These are phyloP conservation scores for Xiphorhynchus erythropygius DNA, from an alignment of 2,797 vertebrate genomes.

Conservation along the genomic window DNA sequence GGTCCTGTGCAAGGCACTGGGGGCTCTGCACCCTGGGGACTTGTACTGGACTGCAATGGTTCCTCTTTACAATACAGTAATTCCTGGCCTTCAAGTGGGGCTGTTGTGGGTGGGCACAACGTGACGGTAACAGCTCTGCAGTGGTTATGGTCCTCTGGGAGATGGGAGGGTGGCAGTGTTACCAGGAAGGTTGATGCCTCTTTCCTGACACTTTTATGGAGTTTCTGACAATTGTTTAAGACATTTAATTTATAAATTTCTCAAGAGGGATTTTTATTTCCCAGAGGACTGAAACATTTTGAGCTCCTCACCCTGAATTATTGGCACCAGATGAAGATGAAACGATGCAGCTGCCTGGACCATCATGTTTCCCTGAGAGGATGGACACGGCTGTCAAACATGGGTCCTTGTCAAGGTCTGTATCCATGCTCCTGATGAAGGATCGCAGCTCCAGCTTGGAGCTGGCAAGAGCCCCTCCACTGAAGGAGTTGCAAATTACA, in stretches of 20 bases:
- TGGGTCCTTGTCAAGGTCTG: not conserved
- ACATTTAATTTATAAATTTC: not conserved
- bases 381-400: not conserved
- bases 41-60: not conserved
- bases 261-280: conserved; percentile 12
- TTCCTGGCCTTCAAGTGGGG: not conserved
- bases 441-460: not conserved
- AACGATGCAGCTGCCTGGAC: not conserved
- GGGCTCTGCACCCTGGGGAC: not conserved
- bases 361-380: not conserved
- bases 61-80: not conserved
- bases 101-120: not conserved
- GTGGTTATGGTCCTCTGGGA: not conserved
- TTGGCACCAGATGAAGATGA: not conserved
- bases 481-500: not conserved
- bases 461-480: not conserved
- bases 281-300: not conserved
- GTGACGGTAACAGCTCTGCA: not conserved
- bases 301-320: not conserved
- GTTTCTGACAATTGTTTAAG: conserved; percentile 24
- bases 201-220: not conserved
- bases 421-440: accelerated
- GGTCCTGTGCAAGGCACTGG: not conserved
- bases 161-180: not conserved
- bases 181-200: conserved; percentile 5